Base-by-base conservation (phyloP, 2,113 vertebrate genomes). In the Eidolon helvum region DNA sequence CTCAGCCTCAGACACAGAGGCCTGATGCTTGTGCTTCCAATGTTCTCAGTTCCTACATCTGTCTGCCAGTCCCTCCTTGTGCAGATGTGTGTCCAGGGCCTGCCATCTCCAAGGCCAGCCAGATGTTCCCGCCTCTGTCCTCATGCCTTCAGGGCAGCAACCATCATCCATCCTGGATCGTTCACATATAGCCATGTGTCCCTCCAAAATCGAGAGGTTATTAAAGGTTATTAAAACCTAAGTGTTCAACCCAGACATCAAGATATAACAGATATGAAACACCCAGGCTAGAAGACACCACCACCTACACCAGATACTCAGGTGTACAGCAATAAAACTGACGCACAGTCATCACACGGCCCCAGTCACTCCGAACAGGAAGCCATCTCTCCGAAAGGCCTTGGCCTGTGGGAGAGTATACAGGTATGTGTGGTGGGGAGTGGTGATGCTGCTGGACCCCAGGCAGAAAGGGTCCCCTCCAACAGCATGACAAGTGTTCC, bases 1-100 rank as follows among this genome's bases (percentile, higher is more conserved):
- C 50, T 1, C 3, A 2, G 22, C 6, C 15, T 43, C 5, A 16
- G 53, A 12, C 7, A 16, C 3, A 53, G 21, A 21, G 14, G 6
- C n/a, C 28, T 22, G n/a, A 4, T 3, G 40, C 57, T 1, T 50
- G 50, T 50, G 50, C 15, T 50, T 50, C 50, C 50, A 50, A 0
- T 0, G 59, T 1, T 6, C n/a, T n/a, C 50, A 5, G 18, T 28
- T 26, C 30, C 40, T 4, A 3, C 9, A 0, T 1, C 3, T 0
- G 26, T 7, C 50, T 30, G 15, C 19, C 40, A 2, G 1, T 4
- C 28, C 66, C 24, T 35, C 33, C 38, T 3, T 0, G 7, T 0
- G 0, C 55, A 71, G 2, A 21, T 55, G 35, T 1, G 1, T 7
- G 4, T 4, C 61, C 57, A 28, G 66, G 7, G 7, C 19, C 1